phyloP scores from a whole-genome alignment of 2,888 invertebrate species.

The Tribolium freemani region DNA sequence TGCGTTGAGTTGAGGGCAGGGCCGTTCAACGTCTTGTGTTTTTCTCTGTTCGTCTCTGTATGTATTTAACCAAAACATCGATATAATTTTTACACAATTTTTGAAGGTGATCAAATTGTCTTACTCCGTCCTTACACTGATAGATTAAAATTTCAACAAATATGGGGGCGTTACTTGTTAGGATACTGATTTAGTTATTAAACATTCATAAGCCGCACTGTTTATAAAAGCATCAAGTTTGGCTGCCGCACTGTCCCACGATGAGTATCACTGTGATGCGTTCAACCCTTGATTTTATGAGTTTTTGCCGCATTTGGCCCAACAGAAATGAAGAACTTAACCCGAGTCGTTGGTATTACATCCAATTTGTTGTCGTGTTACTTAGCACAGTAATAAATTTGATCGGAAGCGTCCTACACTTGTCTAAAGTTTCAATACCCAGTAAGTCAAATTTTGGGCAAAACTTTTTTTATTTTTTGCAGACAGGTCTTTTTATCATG shows the following conservation, averaged over 20 bases:
- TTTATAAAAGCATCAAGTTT: not conserved
- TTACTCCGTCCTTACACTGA: constrained; percentile 8
- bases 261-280: constrained; percentile 10
- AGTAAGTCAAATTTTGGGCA: not conserved
- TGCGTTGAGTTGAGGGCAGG: not conserved
- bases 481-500: constrained; percentile 7
- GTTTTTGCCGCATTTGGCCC: constrained; percentile 16
- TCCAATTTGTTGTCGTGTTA: not conserved
- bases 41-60: not conserved
- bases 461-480: not conserved
- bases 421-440: constrained; percentile 4
- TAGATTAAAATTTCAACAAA: not conserved
- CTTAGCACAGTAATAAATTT: not conserved
- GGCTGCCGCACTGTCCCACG: not conserved
- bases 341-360: not conserved
- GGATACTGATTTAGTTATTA: constrained; percentile 1
- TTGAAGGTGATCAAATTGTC: constrained; percentile 4
- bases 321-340: constrained; percentile 8
- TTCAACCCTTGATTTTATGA: constrained; percentile 1
- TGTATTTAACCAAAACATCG: not conserved
- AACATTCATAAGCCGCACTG: not conserved
- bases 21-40: not conserved
- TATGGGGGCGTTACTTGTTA: not conserved
- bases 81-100: not conserved
- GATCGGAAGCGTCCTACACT: constrained; percentile 9